These are phyloP conservation scores for Synchiropus splendidus DNA, from an alignment of 2,113 vertebrate species.

Conservation along the genomic window DNA sequence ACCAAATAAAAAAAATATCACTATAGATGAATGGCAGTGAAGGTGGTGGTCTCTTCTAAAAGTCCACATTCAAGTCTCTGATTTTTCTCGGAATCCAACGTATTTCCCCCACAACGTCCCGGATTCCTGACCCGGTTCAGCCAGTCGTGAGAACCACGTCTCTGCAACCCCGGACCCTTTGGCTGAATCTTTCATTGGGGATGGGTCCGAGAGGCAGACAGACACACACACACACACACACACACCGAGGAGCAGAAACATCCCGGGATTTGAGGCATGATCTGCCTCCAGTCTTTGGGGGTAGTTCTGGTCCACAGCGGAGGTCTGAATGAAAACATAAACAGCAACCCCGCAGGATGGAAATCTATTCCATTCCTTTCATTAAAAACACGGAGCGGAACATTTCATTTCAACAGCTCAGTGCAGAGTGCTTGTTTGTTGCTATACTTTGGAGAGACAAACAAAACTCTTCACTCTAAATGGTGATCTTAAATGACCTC, in stretches of 20 bases:
- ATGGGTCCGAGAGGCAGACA: constrained; percentile 27
- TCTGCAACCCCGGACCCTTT: constrained; percentile 43
- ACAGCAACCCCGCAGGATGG: constrained; percentile 8
- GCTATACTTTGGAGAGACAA: too few species aligned
- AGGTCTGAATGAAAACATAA: constrained; percentile 31
- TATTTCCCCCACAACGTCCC: too few species aligned
- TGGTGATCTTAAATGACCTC: too few species aligned
- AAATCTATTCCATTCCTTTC: constrained; percentile 6
- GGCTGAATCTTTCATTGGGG: constrained; percentile 48
- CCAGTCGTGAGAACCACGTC: constrained; percentile 48
- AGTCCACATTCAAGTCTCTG: too few species aligned
- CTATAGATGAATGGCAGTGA: too few species aligned
- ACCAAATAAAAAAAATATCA: too few species aligned
- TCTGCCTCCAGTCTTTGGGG: constrained; percentile 24
- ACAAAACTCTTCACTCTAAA: too few species aligned
- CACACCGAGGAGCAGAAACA: constrained; percentile 12
- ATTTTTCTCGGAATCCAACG: too few species aligned
- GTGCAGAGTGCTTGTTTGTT: too few species aligned
- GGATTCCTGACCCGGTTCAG: constrained; percentile 1
- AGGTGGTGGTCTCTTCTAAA: too few species aligned
- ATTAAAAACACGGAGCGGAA: constrained; percentile 6
- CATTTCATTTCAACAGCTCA: too few species aligned
- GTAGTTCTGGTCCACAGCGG: constrained; percentile 43
- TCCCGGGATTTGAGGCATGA: constrained; percentile 41
- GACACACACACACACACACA: constrained; percentile 5